phyloP scores from a whole-genome alignment of 1,140 invertebrate genomes.

The Saxidomus purpurata region DNA sequence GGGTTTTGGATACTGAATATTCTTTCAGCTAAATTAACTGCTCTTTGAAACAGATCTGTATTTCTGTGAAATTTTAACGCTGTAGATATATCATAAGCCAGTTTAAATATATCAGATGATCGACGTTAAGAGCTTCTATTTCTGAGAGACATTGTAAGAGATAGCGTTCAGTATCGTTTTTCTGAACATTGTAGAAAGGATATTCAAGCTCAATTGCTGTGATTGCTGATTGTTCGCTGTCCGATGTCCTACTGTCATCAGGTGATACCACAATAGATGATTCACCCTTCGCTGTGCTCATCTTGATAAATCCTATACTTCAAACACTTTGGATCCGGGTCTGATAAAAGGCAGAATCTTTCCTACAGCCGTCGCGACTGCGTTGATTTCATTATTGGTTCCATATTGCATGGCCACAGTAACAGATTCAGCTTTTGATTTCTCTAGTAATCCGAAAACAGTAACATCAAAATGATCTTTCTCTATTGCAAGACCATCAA shows the following conservation, averaged over 20 bases:
- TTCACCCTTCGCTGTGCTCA: no score
- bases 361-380: neutral
- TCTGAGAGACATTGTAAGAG: neutral
- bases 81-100: neutral
- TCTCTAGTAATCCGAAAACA: neutral
- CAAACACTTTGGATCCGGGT: neutral
- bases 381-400: neutral
- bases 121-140: neutral
- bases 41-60: neutral
- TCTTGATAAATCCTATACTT: neutral
- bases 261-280: neutral
- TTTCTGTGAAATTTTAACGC: neutral
- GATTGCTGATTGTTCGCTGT: neutral
- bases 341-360: neutral
- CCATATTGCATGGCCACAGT: neutral
- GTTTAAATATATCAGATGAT: neutral
- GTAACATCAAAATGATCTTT: neutral
- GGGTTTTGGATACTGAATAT: neutral
- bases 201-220: constrained; percentile 28
- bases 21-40: neutral
- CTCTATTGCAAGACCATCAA: neutral
- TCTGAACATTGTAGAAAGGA: neutral
- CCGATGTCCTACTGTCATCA: neutral
- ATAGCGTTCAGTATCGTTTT: neutral
- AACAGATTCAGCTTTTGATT: no score